Conservation (phyloP, 1,140 invertebrate genomes). For the Panagrolaimus sp. region DNA sequence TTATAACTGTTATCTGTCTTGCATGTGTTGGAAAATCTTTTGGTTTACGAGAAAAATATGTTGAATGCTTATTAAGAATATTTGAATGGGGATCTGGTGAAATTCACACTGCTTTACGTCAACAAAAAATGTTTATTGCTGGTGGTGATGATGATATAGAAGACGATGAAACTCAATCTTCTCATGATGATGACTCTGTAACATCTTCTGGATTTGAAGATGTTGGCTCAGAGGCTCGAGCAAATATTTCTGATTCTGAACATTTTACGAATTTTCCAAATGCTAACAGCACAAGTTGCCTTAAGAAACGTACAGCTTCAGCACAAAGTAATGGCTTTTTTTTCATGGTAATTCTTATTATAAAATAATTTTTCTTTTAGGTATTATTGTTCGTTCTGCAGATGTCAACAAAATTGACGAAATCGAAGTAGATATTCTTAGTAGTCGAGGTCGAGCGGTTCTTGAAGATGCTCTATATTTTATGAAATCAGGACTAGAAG, state of each 20-base stretch:
- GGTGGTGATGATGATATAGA: no score
- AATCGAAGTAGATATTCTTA: neutral
- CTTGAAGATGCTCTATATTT: constrained; percentile 17
- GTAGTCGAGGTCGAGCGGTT: neutral
- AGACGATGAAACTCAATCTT: no score
- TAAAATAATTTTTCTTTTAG: neutral
- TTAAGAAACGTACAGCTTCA: neutral
- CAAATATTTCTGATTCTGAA: no score
- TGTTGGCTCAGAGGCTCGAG: no score
- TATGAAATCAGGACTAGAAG: constrained; percentile 50
- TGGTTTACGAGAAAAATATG: constrained; percentile 33
- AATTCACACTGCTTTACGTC: no score
- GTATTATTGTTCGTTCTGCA: constrained; percentile 8
- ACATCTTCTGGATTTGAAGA: no score
- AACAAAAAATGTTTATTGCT: no score
- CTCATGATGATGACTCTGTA: no score
- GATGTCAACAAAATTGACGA: constrained; percentile 1
- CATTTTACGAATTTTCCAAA: no score
- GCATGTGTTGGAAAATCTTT: constrained; percentile 38
- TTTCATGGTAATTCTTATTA: neutral
- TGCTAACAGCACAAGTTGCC: neutral
- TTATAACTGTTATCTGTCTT: constrained; percentile 26
- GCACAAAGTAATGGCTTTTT: constrained; percentile 2
- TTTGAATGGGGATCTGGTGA: no score
- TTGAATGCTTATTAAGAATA: neutral